These are phyloP conservation scores for Drosophila lini DNA, from an alignment of 1,140 invertebrate species.

Conservation along the genomic window DNA sequence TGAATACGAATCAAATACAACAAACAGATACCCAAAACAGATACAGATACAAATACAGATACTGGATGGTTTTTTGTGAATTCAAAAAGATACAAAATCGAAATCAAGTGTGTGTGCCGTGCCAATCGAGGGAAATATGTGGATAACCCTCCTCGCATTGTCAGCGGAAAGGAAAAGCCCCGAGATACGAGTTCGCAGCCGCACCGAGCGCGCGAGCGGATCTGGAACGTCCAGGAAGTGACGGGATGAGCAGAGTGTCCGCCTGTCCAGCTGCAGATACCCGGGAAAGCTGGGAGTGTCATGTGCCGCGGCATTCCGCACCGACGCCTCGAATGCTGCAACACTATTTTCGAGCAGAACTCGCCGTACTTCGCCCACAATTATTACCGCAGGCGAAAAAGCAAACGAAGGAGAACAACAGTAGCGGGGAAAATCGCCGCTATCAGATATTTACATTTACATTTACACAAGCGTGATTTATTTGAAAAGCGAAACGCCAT, in stretches of 20 bases:
- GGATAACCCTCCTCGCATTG: constrained; percentile 10
- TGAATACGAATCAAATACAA: constrained; percentile 55
- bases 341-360: constrained; percentile 75
- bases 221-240: constrained; percentile 9
- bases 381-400: constrained; percentile 69
- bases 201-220: background rate
- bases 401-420: constrained; percentile 21
- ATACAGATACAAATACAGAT: constrained; percentile 22
- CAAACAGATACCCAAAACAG: constrained; percentile 39
- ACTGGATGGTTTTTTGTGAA: constrained; percentile 18
- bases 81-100: constrained; percentile 4
- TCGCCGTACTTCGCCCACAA: constrained; percentile 77
- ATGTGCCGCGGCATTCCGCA: constrained; percentile 59
- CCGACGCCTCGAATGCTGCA: constrained; percentile 73
- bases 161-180: constrained; percentile 23
- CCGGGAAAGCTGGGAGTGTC: constrained; percentile 51
- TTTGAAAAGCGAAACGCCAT: constrained; percentile 57
- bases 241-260: constrained; percentile 20
- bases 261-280: constrained; percentile 16
- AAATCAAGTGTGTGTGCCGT: constrained; percentile 3
- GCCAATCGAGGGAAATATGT: constrained; percentile 20
- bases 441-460: constrained; percentile 65
- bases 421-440: constrained; percentile 17
- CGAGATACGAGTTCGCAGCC: constrained; percentile 1
- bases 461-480: constrained; percentile 77